phyloP scores from a whole-genome alignment of 2,113 vertebrate genomes.

The Atrichornis clamosus region DNA sequence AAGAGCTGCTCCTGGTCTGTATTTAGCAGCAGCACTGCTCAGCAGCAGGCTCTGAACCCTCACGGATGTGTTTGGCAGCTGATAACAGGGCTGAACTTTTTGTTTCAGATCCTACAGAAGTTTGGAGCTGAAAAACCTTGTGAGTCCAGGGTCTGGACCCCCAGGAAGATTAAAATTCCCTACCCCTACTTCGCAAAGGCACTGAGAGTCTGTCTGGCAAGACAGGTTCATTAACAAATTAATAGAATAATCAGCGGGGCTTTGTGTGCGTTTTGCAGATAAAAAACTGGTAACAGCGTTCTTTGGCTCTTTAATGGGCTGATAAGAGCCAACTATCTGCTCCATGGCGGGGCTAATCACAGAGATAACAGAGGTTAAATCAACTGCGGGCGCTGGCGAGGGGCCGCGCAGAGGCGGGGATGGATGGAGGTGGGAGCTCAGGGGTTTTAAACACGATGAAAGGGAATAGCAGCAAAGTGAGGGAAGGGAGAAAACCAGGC shows the following conservation, averaged over 20 bases:
- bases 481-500: not conserved
- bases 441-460: not conserved
- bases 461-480: not conserved
- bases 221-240: slow-evolving; percentile 85
- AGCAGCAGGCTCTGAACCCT: not conserved
- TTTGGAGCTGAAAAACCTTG: not conserved
- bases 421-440: not conserved
- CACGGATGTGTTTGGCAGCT: not conserved
- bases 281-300: slow-evolving; percentile 80
- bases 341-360: slow-evolving; percentile 72
- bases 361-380: slow-evolving; percentile 77
- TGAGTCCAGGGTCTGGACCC: not conserved
- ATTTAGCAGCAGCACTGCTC: fast-evolving
- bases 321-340: slow-evolving; percentile 78
- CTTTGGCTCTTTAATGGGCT: slow-evolving; percentile 79
- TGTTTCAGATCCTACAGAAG: not conserved
- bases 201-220: slow-evolving; percentile 65
- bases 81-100: not conserved
- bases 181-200: slow-evolving; percentile 42
- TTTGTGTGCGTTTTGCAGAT: slow-evolving; percentile 82
- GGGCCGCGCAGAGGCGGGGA: not conserved
- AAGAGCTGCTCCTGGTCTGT: not conserved
- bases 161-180: slow-evolving; percentile 50
- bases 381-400: slow-evolving; percentile 59
- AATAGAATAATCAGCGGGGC: slow-evolving; percentile 82